A percentile compares a stretch with the other conserved stretches of the same genome.
phyloP scores from a whole-genome alignment of 2,113 vertebrate species.

The Alaudala cheleensis region DNA sequence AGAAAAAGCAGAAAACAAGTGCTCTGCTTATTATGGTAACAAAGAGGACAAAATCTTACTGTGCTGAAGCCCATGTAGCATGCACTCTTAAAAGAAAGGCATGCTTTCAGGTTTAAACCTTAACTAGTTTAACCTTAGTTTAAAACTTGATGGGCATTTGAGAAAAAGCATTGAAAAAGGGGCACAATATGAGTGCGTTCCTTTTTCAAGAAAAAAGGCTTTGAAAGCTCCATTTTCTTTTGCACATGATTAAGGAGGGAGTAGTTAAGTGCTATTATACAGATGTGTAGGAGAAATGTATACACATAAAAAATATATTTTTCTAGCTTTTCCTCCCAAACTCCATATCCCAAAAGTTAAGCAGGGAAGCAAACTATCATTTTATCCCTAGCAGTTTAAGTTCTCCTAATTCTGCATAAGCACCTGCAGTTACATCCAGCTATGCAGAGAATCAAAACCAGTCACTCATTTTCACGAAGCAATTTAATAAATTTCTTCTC shows the following conservation, averaged over 20 bases:
- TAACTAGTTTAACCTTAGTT: not conserved
- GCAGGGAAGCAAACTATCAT: not conserved
- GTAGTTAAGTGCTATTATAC: not conserved
- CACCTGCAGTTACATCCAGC: not conserved
- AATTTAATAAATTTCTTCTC: not conserved
- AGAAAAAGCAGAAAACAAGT: not conserved
- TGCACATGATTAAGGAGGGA: not conserved
- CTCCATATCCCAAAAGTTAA: not conserved
- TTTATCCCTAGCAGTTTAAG: not conserved
- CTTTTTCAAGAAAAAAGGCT: not conserved
- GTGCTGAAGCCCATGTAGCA: not conserved
- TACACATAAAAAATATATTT: not conserved
- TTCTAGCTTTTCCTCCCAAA: not conserved
- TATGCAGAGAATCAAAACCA: not conserved
- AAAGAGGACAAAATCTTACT: not conserved
- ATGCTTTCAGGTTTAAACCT: not conserved
- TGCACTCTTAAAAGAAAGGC: not conserved
- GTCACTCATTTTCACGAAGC: not conserved
- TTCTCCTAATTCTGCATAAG: not conserved
- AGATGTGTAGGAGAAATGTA: accelerated
- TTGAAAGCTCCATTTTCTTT: not conserved
- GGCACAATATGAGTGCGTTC: not conserved
- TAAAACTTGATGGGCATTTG: not conserved
- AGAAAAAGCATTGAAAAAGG: not conserved
- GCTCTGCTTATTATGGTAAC: not conserved